A percentile compares a stretch with the other conserved stretches of the same genome.
Conservation (phyloP, 2,797 vertebrate genomes). For the Anniella stebbinsi region DNA sequence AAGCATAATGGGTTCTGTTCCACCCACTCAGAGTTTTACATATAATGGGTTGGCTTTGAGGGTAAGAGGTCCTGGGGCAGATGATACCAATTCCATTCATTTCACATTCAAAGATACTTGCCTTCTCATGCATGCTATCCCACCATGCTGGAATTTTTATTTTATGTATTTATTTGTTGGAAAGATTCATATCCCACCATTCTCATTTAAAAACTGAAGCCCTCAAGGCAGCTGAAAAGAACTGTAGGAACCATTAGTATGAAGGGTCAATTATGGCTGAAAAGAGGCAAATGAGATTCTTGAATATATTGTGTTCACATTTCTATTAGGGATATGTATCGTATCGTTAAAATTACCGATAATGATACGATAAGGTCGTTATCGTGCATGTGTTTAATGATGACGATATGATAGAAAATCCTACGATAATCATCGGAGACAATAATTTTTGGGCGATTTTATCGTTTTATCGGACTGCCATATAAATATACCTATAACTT, state of each 20-base stretch:
- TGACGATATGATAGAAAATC: too few relatives aligned
- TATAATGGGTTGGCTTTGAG: neutral
- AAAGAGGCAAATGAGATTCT: neutral
- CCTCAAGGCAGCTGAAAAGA: neutral
- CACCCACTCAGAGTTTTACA: slow-evolving; percentile 4
- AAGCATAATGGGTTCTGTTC: neutral
- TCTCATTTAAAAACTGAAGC: neutral
- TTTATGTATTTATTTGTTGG: neutral
- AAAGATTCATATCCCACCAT: neutral
- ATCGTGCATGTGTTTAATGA: too few relatives aligned
- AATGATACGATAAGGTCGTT: too few relatives aligned
- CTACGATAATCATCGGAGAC: too few relatives aligned
- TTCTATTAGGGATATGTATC: too few relatives aligned
- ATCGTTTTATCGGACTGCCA: too few relatives aligned
- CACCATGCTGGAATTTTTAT: neutral
- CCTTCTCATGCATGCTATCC: neutral
- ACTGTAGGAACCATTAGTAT: neutral
- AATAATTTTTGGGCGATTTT: too few relatives aligned
- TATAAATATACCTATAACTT: too few relatives aligned
- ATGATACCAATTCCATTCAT: neutral
- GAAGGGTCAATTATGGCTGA: neutral
- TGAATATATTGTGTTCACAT: too few relatives aligned
- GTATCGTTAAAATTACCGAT: too few relatives aligned
- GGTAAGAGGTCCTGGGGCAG: neutral
- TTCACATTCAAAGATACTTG: neutral